phyloP scores from a whole-genome alignment of 2,888 invertebrate species.

The Cremastinae sp. region DNA sequence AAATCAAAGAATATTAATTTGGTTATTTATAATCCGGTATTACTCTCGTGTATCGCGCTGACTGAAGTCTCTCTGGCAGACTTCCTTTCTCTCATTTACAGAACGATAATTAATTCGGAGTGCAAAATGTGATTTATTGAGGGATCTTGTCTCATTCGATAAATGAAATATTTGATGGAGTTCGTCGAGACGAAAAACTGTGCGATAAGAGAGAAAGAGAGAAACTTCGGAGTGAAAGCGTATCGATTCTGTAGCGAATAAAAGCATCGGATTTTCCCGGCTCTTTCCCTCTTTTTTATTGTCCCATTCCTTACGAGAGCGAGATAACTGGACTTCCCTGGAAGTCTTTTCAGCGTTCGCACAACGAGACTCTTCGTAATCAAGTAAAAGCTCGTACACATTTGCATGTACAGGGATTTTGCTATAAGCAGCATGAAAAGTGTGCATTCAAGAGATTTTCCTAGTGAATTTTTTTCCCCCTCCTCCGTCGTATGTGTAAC shows the following conservation, averaged over 20 bases:
- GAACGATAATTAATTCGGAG: too few relatives aligned
- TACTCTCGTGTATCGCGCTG: too few relatives aligned
- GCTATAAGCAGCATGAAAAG: constrained; percentile 34
- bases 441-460: constrained; percentile 46
- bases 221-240: neutral
- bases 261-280: neutral
- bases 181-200: neutral
- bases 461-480: constrained; percentile 6
- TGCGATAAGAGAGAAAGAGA: neutral
- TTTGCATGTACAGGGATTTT: neutral
- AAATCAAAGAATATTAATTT: neutral
- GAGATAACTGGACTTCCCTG: constrained; percentile 40
- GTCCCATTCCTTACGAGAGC: constrained; percentile 23
- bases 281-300: constrained; percentile 6
- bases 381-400: constrained; percentile 49
- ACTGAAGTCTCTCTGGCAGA: too few relatives aligned
- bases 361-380: constrained; percentile 48
- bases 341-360: constrained; percentile 33
- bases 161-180: neutral
- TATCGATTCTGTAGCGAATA: constrained; percentile 25
- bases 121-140: too few relatives aligned
- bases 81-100: too few relatives aligned
- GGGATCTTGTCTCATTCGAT: neutral
- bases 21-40: too few relatives aligned
- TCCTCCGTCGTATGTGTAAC: constrained; percentile 32